These are phyloP conservation scores for Muntiacus muntjak DNA, from an alignment of 2,113 vertebrate genomes.

Conservation along the genomic window DNA sequence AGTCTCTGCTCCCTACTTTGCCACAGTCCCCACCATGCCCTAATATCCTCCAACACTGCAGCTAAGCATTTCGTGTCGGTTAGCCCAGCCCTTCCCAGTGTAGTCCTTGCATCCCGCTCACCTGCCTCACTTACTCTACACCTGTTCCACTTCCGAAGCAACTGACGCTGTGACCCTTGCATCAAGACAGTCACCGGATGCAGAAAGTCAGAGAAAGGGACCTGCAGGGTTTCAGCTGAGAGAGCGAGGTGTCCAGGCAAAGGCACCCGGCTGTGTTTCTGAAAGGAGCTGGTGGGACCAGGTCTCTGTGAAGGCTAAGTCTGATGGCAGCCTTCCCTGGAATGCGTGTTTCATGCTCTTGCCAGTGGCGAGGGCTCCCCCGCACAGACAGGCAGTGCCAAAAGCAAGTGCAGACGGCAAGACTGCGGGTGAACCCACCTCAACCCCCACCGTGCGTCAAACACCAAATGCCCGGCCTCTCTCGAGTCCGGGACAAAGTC, in stretches of 20 bases:
- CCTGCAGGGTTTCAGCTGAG: neutral
- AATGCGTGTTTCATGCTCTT: rapidly evolving
- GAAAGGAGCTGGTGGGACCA: neutral
- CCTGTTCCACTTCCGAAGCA: neutral
- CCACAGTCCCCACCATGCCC: neutral
- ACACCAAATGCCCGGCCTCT: neutral
- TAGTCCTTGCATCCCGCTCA: rapidly evolving
- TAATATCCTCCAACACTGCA: rapidly evolving
- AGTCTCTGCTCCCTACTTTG: neutral
- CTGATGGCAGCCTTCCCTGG: neutral
- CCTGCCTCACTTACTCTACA: neutral
- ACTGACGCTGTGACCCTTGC: neutral
- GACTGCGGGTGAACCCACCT: neutral
- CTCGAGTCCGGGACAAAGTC: neutral
- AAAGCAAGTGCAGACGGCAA: too few relatives aligned
- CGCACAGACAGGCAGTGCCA: rapidly evolving
- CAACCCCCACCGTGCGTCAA: too few relatives aligned
- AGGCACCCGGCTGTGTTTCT: neutral
- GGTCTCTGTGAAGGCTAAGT: neutral
- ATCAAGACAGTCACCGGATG: neutral
- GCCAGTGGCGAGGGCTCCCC: neutral
- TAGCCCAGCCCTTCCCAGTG: neutral
- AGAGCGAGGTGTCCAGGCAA: neutral
- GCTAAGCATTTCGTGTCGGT: rapidly evolving
- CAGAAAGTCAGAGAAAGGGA: neutral